Evolutionary conservation across 2,888 invertebrate species (phyloP).

Genomic region (Alloscopus bannaensis): DNA sequence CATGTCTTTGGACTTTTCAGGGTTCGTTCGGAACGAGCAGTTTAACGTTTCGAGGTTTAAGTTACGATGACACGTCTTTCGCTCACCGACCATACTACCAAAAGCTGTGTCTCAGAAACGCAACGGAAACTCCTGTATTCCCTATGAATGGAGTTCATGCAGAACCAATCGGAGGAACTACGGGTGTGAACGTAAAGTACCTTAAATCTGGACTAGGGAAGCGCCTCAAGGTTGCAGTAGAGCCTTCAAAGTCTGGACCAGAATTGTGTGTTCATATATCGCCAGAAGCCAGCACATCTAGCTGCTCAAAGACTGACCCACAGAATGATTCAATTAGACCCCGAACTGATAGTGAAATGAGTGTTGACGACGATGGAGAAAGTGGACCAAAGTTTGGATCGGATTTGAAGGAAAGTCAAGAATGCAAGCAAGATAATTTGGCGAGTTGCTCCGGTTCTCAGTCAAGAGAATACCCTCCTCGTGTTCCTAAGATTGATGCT

Average conservation of each 20-base stretch:
- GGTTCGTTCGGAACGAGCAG: constrained; percentile 67
- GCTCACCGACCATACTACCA: constrained; percentile 33
- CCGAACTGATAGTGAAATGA: constrained; percentile 32
- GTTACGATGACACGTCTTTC: constrained; percentile 45
- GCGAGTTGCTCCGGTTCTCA: too few relatives aligned
- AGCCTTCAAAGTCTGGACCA: constrained; percentile 30
- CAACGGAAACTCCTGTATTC: not conserved
- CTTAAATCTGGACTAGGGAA: constrained; percentile 13
- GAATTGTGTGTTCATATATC: constrained; percentile 51
- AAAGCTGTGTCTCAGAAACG: constrained; percentile 31
- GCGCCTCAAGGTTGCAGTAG: constrained; percentile 25
- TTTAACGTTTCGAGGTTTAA: constrained; percentile 59
- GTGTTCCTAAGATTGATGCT: constrained; percentile 22
- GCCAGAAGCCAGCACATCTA: constrained; percentile 9
- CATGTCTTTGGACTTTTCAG: constrained; percentile 45
- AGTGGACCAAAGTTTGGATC: too few relatives aligned
- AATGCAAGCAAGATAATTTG: not conserved
- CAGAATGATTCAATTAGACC: constrained; percentile 10
- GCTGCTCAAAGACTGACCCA: not conserved
- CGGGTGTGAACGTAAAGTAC: constrained; percentile 3
- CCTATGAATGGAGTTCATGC: not conserved
- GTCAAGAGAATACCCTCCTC: not conserved
- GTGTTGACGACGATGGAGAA: constrained; percentile 22
- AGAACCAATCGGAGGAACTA: not conserved
- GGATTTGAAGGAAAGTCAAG: not conserved